Base-by-base conservation (phyloP, 2,797 vertebrate genomes). In the Scomberomorus guttatus region DNA sequence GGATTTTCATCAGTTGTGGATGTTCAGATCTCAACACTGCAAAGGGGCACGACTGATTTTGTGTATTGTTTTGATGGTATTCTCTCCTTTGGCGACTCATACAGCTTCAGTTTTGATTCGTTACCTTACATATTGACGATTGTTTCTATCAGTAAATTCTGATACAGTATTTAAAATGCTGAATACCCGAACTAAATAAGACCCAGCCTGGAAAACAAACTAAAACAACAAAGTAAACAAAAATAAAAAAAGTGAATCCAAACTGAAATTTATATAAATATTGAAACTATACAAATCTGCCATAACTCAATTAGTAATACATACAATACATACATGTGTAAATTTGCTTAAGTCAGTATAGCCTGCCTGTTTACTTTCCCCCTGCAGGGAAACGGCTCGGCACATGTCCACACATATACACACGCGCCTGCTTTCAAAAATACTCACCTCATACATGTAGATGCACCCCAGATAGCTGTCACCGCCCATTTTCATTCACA, bases 401-500 rank as follows among this genome's bases (percentile, higher is more conserved):
- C 42, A 74, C 59, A 24, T 51, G 51, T 51, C 50, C 34, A 59
- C 75, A 57, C 18, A 57, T 57, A 62, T 75, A 81, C 75, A 50
- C 64, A 56, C 52, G 57, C 59, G 48, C 55, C 60, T 50, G 60
- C 68, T 78, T 63, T 65, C 81, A 75, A 37, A 86, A 74, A 77
- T 34, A 63, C 81, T 83, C 75, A 42, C 60, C 54, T 22, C 54
- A 59, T 72, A 80, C 75, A 72, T 34, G 83, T 75, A 68, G 76
- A 77, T 20, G 58, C 63, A 37, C 79, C 66, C 60, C 60, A 39
- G 22, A 25, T 18, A 29, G 55, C 51, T 71, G 78, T 37, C 87
- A 71, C 89, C 90, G 3, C 91, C 90, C 87, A 83, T 50, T 90
- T 91, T 88, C 92, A 92, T 90, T 92, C 91, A 92, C 81, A 92